These are phyloP conservation scores for Drosophila virilis DNA, from an alignment of 1,140 invertebrate species.

Conservation along the genomic window DNA sequence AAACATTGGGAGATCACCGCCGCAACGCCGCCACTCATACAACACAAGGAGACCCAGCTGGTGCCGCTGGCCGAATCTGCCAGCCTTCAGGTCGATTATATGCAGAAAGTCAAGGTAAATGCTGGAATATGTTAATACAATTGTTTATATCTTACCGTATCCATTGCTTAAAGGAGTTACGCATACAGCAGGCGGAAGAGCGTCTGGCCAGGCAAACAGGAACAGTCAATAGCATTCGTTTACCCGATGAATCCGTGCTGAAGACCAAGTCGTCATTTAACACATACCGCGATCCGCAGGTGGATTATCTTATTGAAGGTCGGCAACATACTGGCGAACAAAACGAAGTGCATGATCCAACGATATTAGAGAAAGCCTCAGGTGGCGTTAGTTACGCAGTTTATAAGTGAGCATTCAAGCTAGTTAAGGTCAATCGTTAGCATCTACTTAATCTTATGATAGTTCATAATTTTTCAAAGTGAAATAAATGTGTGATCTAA, in stretches of 20 bases:
- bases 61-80: constrained; percentile 77
- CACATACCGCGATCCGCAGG: constrained; percentile 60
- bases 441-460: not conserved
- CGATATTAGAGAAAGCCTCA: constrained; percentile 31
- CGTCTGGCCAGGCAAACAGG: constrained; percentile 54
- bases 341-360: constrained; percentile 73
- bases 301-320: constrained; percentile 65
- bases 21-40: constrained; percentile 87
- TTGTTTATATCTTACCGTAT: not conserved
- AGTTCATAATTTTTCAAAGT: not conserved
- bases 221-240: constrained; percentile 8
- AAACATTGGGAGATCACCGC: constrained; percentile 89
- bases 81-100: constrained; percentile 66
- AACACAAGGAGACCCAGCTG: constrained; percentile 66
- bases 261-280: constrained; percentile 65
- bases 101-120: constrained; percentile 68
- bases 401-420: constrained; percentile 43
- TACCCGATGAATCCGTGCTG: constrained; percentile 56
- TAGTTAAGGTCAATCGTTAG: not conserved
- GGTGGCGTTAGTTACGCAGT: constrained; percentile 70
- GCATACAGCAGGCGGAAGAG: constrained; percentile 74
- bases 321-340: constrained; percentile 53
- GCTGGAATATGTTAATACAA: not conserved
- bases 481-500: not conserved
- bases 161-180: constrained; percentile 49